Evolutionary conservation across 2,888 invertebrate species (phyloP).

Genomic region (Laspeyria flexula): DNA sequence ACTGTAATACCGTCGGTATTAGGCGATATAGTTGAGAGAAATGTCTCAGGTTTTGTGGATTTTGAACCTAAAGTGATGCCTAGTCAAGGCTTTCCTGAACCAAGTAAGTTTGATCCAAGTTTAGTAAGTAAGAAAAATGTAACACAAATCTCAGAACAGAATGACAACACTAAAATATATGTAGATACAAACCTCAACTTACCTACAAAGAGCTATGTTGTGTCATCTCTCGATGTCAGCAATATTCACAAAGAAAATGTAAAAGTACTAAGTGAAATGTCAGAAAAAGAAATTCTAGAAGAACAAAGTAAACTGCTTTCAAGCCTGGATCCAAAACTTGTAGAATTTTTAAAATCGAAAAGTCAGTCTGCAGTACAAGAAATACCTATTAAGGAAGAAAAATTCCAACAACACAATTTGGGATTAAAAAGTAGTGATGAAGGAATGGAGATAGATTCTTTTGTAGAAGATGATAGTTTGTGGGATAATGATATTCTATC

Average conservation of each 20-base stretch:
- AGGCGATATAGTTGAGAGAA: slow-evolving; percentile 87
- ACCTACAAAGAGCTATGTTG: slow-evolving; percentile 74
- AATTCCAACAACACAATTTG: slow-evolving; percentile 3
- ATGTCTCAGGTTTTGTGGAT: slow-evolving; percentile 48
- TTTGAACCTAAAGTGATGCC: slow-evolving; percentile 61
- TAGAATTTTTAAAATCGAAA: slow-evolving; percentile 87
- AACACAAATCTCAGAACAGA: slow-evolving; percentile 18
- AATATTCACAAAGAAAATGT: slow-evolving; percentile 92
- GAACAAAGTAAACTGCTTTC: slow-evolving; percentile 89
- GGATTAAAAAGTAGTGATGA: slow-evolving; percentile 26
- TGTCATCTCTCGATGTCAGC: slow-evolving; percentile 78
- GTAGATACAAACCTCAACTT: slow-evolving; percentile 56
- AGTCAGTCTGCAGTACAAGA: slow-evolving; percentile 41
- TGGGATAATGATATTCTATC: slow-evolving; percentile 87
- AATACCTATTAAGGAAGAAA: slow-evolving; percentile 15
- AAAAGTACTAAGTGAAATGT: slow-evolving; percentile 88
- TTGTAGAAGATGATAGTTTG: slow-evolving; percentile 55
- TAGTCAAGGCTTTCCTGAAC: slow-evolving; percentile 81
- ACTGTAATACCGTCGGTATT: slow-evolving; percentile 73
- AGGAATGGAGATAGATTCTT: slow-evolving; percentile 59
- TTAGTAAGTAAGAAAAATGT: slow-evolving; percentile 54
- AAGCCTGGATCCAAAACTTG: slow-evolving; percentile 88
- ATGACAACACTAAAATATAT: slow-evolving; percentile 54
- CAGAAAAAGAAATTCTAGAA: slow-evolving; percentile 89
- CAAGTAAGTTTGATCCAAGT: slow-evolving; percentile 68